Evolutionary conservation across 2,113 vertebrate species (phyloP), one percentile per base, ranked within the genome.

Genomic region (Amphilophus citrinellus): DNA sequence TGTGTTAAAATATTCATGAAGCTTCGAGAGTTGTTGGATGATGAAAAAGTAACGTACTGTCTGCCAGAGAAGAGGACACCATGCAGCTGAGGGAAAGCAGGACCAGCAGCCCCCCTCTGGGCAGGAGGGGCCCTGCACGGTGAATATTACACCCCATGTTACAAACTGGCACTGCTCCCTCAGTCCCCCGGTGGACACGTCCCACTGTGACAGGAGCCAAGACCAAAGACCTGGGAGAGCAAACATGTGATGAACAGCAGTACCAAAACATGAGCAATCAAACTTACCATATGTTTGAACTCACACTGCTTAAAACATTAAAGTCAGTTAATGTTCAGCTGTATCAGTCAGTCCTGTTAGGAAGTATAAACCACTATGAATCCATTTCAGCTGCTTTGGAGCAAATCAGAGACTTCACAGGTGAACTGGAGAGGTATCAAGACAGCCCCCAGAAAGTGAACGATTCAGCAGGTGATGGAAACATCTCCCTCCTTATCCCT

Each of bases 61-160:
- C 97, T 1, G 97, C 97, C 86, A 94, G 91, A 65, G 95, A 96
- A 79, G 73, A 95, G 89, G 95, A 91, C 90, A 96, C 95, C 90
- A 94, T 73, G 89, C 93, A 97, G 96, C 94, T 95, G 91, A 97
- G 95, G 66, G 97, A 95, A 79, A 96, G 92, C 93, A 96, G 94
- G 93, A 96, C 92, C 90, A 95, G 92, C 79, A 95, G 91, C 92
- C 89, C 91, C 93, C 87, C 91, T 89, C 88, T 85, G 88, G 89
- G 92, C 84, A 80, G 85, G 87, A 86, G 91, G 92, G 88, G 92
- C 91, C 90, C 90, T 89, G 91, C 88, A 63, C 66, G 94, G 92
- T 91, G 94, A 94, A 94, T 95, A 86, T 95, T 95, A 96, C 95
- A 96, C 97, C 97, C 97, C 97, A 98, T 98, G 96, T 96, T 97